These are phyloP conservation scores for Antennarius maculatus DNA, from an alignment of 2,797 vertebrate species.

Conservation along the genomic window DNA sequence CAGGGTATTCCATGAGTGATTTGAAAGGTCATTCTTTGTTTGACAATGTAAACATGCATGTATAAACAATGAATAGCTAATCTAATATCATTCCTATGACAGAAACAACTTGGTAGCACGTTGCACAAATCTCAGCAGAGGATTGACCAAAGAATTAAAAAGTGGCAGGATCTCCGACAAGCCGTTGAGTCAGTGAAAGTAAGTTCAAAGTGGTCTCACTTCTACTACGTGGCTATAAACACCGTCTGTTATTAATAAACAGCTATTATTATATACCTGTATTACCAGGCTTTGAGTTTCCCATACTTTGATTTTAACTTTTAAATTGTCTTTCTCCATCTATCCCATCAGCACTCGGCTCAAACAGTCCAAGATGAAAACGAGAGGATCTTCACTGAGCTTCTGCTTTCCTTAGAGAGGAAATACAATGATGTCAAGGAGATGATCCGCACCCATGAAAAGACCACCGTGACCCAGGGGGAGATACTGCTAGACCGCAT, in stretches of 20 bases:
- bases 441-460: constrained; percentile 78
- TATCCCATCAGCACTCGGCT: constrained; percentile 76
- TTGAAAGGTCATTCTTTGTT: neutral
- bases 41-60: neutral
- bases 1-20: neutral
- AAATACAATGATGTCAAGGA: constrained; percentile 81
- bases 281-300: neutral
- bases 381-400: constrained; percentile 80
- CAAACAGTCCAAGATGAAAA: constrained; percentile 79
- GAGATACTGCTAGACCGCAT: constrained; percentile 79
- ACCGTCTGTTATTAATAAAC: neutral
- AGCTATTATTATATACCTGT: neutral
- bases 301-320: neutral
- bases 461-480: constrained; percentile 62
- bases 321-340: neutral
- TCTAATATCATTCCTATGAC: constrained; percentile 5
- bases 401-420: constrained; percentile 78
- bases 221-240: neutral
- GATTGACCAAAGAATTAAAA: constrained; percentile 82
- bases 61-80: too few relatives aligned
- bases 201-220: neutral
- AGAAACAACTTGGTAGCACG: constrained; percentile 82
- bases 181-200: constrained; percentile 80
- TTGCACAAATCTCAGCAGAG: constrained; percentile 81
- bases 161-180: constrained; percentile 82